Evolutionary conservation across 2,113 vertebrate species (phyloP), one percentile per base, ranked within the genome.

Genomic region (Barnardius zonarius): DNA sequence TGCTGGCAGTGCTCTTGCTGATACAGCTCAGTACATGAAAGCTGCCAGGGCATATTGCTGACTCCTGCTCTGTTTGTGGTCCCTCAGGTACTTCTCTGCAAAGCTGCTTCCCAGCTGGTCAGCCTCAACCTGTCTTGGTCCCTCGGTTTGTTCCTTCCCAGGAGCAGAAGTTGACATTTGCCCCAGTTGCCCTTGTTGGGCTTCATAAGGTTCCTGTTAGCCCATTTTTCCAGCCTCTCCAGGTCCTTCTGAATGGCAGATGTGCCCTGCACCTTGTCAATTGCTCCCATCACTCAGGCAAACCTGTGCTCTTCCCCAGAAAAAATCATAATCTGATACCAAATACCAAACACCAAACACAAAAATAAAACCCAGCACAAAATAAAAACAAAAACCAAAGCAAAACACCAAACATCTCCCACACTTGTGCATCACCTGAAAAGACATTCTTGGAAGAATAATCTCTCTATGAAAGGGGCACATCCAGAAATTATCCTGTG

Each of bases 261-360:
- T 14, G 13, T 80, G 39, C 13, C 41, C 30, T 86, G 68, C 30
- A 83, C 5, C 23, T 25, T 41, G 30, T n/a, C 2, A 3, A 3
- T 10, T 2, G 3, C 30, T 73, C 5, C 7, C 0, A 0, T 11
- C 39, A 57, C 15, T 54, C 46, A 46, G 37, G 24, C 12, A 33
- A 80, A n/a, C 5, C 23, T 72, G 11, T 37, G 10, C 30, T 73
- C 17, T 24, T n/a, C 81, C 24, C 12, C 28, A 44, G 27, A 35
- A 69, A 83, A 72, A 66, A 49, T 27, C 6, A 33, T 15, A 46
- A 14, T 57, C 23, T 90, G 35, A 66, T 82, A 62, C 1, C 10
- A 52, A 16, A 79, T 46, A 5, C 17, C 3, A 9, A 30, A 46
- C 87, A 74, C 3, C 6, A 43, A 59, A 19, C 7, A 39, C 72